Base-by-base conservation (phyloP, 2,797 vertebrate species). In the Sebastes taczanowskii region DNA sequence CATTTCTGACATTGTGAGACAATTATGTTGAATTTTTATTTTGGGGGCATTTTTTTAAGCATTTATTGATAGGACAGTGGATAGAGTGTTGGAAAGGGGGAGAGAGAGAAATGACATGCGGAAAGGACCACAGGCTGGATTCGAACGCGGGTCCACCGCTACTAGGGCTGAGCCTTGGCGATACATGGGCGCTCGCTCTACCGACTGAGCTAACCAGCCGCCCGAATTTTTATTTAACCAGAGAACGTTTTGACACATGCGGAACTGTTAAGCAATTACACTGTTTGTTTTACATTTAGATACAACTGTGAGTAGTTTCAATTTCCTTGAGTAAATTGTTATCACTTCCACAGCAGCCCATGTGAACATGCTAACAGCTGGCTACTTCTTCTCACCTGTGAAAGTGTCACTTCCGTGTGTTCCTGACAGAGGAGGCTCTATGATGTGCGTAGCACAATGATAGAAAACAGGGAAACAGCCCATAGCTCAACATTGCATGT, bases 161-260 rank as follows among this genome's bases (percentile, higher is more conserved):
- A 11, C 11, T 35, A 35, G 34, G 34, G 11, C 4, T 35, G 34
- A 35, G 34, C 34, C 34, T 11, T 35, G 34, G 34, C 34, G 1
- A 35, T 34, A 34, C 34, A 34, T 34, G 32, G 32, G 32, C 32
- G 32, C 32, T 30, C 29, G 29, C 29, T 32, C 30, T 32, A 32
- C 4, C 11, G 34, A 35, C 32, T 34, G 4, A 11, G 34, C 34
- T 34, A 35, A 35, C 34, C 34, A 35, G 34, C 34, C 4, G 4
- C 34, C 34, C 18, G 63, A 60, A 49, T 78, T 80, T 63, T 3
- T 29, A 27, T 27, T 27, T 27, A 1, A 49, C 14, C 30, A 9
- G 22, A 42, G 46, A 72, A 56, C 16, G 35, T 84, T 89, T 84
- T 76, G 65, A 83, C 79, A 74, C 42, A 53, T 55, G 4, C 5